These are phyloP conservation scores for Colius striatus DNA, from an alignment of 2,113 vertebrate species.

Conservation along the genomic window DNA sequence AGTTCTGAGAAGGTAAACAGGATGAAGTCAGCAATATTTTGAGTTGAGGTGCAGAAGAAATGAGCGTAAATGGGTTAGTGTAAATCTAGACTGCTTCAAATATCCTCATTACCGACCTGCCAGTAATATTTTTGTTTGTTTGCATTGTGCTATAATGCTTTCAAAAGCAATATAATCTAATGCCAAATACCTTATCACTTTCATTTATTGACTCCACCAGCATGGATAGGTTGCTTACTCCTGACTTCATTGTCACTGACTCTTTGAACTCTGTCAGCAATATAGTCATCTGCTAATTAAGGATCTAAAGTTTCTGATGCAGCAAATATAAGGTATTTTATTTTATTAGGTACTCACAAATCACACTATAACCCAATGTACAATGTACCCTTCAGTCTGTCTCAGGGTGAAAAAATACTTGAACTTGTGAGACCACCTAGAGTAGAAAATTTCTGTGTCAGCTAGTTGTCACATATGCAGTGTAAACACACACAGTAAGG, in stretches of 20 bases:
- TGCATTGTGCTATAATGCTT: background rate
- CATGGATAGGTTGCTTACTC: background rate
- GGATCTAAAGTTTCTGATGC: background rate
- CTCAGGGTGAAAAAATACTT: background rate
- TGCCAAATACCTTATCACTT: background rate
- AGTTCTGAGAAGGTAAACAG: background rate
- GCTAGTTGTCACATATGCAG: background rate
- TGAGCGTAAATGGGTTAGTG: background rate
- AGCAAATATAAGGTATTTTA: background rate
- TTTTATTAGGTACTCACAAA: background rate
- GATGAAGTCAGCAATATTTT: background rate
- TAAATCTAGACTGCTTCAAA: background rate
- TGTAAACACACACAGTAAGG: background rate
- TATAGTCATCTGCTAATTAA: background rate
- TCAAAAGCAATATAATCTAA: background rate
- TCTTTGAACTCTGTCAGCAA: slow-evolving; percentile 6
- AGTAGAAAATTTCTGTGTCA: background rate
- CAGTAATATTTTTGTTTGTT: background rate
- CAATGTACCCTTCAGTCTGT: background rate
- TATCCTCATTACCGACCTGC: background rate
- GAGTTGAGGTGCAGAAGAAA: background rate
- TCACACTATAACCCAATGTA: background rate
- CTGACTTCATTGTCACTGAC: background rate
- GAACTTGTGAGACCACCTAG: slow-evolving; percentile 40
- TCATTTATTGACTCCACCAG: background rate